A percentile compares a stretch with the other conserved stretches of the same genome.
phyloP scores from a whole-genome alignment of 2,888 invertebrate genomes.

The Lydus trimaculatus region DNA sequence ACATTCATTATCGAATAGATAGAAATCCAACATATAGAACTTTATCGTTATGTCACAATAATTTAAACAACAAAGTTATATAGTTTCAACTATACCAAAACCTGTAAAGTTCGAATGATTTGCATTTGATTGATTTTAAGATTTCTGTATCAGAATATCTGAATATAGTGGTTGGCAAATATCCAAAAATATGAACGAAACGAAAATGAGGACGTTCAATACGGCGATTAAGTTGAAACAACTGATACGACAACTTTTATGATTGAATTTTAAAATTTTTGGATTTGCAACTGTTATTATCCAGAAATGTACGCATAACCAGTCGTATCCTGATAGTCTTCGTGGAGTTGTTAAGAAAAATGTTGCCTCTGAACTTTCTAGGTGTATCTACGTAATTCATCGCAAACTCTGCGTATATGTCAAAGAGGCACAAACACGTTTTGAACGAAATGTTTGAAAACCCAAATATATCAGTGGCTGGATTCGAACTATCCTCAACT shows the following conservation, averaged over 20 bases:
- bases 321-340: background rate
- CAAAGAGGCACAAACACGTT: background rate
- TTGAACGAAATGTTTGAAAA: background rate
- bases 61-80: background rate
- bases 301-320: background rate
- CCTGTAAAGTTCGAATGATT: background rate
- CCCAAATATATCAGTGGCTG: background rate
- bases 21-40: background rate
- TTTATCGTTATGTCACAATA: background rate
- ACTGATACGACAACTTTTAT: background rate
- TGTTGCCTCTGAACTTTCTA: background rate
- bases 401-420: background rate
- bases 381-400: background rate
- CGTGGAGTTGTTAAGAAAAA: background rate
- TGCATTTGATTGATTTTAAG: background rate
- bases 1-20: background rate
- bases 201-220: background rate
- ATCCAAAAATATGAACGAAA: background rate
- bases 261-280: background rate
- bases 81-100: background rate
- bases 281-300: background rate
- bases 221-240: background rate
- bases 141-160: background rate
- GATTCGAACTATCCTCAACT: background rate
- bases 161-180: conserved; percentile 1